Evolutionary conservation across 2,113 vertebrate species (phyloP), one percentile per base, ranked within the genome.

Genomic region (Scopus umbretta): DNA sequence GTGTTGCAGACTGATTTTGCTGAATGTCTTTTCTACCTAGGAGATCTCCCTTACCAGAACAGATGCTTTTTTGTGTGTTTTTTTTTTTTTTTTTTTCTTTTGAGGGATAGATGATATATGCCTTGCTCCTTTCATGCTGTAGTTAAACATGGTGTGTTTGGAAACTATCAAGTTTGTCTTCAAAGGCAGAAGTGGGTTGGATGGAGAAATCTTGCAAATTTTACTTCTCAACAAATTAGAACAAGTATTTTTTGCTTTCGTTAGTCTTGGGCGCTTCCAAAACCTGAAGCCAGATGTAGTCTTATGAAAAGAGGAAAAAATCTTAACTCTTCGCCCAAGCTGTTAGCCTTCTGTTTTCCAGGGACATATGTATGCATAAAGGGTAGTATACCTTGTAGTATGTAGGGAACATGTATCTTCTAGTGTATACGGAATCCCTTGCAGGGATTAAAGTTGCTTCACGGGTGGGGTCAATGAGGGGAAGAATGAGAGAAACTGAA

Each of bases 321-420:
- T 25, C 34, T 42, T 56, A 73, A 40, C 19, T 75, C 7, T 80
- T 70, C 11, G 11, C 55, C 5, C 6, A 43, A 23, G 27, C 29
- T 65, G 11, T 61, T 43, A 30, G 43, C 61, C 11, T 75, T 72
- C 30, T 56, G 13, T 67, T 91, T 86, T 74, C 34, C 11, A 22
- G 56, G 43, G 43, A 26, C 0, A 0, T 72, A 40, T 0, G 0
- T 38, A 9, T 38, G 16, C 32, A 25, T 4, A 23, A 65, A 91
- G n/a, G 26, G 63, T 74, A 40, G 42, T 3, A 17, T 30, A 53
- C 29, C 10, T 7, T 22, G 8, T 5, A 83, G 42, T 20, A 7
- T 19, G 50, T 16, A 32, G 67, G 50, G 65, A 84, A 58, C 6
- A 6, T 45, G 30, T 53, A 9, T 66, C 53, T 72, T 62, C 14